Conservation (phyloP, 1,140 invertebrate genomes). For the Hirudo medicinalis region DNA sequence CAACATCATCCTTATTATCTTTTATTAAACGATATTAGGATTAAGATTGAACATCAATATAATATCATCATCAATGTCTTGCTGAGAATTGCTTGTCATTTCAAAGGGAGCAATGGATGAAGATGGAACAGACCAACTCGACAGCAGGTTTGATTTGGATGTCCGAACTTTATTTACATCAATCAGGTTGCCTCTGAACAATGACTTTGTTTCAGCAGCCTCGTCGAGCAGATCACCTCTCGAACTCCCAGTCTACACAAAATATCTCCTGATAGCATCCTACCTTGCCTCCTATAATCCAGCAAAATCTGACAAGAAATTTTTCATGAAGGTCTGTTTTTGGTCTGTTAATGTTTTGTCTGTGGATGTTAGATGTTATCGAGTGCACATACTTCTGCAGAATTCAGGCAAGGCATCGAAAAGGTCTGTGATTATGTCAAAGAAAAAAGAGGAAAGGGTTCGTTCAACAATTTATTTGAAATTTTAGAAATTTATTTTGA, state of each 20-base stretch:
- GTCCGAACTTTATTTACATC: neutral
- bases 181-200: neutral
- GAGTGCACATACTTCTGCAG: neutral
- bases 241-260: constrained; percentile 74
- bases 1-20: neutral
- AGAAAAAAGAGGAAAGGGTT: constrained; percentile 5
- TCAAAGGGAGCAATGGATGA: constrained; percentile 23
- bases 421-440: neutral
- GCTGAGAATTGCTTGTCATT: constrained; percentile 1
- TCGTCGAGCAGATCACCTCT: constrained; percentile 37
- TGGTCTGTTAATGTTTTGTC: neutral
- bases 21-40: neutral
- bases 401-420: neutral
- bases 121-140: constrained; percentile 27
- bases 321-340: constrained; percentile 34
- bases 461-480: neutral
- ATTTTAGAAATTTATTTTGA: too few relatives aligned
- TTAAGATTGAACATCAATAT: neutral
- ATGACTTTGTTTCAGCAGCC: neutral
- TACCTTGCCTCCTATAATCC: constrained; percentile 82
- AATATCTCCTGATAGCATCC: constrained; percentile 71
- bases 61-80: neutral
- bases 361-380: neutral
- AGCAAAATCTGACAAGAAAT: constrained; percentile 63
- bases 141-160: neutral